Evolutionary conservation across 1,140 invertebrate genomes (phyloP), one percentile per base, ranked within the genome.

Genomic region (Pseudomyrmex gracilis): DNA sequence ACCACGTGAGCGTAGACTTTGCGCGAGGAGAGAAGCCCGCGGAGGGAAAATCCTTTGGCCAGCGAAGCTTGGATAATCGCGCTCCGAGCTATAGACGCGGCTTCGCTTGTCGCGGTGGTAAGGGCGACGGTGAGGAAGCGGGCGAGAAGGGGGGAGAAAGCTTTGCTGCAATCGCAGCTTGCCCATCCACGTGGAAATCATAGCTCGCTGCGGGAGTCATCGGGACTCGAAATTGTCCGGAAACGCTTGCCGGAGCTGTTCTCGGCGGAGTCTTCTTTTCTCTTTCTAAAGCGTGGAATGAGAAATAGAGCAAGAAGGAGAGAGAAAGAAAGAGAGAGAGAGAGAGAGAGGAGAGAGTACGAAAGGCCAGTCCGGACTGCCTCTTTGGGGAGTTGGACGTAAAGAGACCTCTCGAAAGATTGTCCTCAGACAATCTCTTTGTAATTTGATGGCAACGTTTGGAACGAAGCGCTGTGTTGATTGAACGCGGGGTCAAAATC

Each of bases 31-130:
- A 49, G 83, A 70, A 90, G 86, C 73, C 61, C 87, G 89, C 87
- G 84, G 84, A 90, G 87, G 87, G 90, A 90, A 91, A 92, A 92
- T 93, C 92, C 92, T 93, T 93, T 93, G 93, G 92, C 85, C 89
- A 94, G 91, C 90, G 88, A 90, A 93, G 93, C 93, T 93, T 92
- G 91, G 89, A 92, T 94, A 94, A 93, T 93, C 92, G 91, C 76
- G 85, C 88, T 90, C 78, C 63, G 61, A 90, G 90, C 89, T 92
- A 91, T 93, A 91, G 76, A 78, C 82, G 77, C 53, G 34, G 34
- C 34, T 34, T 5, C 34, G 85, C 61, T 83, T 88, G 67, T 78
- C 80, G 58, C 45, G 70, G 78, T 85, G 82, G 67, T 83, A 61
- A 73, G 49, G 55, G 20, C n/a, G 68, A n/a, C 57, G 82, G 66